Conservation (phyloP, 2,797 vertebrate species). For the Myotis planiceps region DNA sequence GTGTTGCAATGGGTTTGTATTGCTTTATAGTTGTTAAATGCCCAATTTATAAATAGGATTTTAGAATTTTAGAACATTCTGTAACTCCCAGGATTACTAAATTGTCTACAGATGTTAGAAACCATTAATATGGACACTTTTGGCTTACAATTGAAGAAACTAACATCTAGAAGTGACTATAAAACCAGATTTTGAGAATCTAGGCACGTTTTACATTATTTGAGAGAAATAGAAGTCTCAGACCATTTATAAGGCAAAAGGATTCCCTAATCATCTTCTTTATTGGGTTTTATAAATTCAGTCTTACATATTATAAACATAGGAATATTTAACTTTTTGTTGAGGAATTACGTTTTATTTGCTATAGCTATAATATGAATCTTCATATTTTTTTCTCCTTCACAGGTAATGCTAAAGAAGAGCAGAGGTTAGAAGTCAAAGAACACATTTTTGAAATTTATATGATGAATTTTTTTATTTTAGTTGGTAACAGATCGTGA, state of each 20-base stretch:
- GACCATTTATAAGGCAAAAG: not conserved
- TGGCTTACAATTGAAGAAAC: not conserved
- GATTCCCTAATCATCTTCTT: slow-evolving; percentile 5
- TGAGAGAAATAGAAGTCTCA: slow-evolving; percentile 15
- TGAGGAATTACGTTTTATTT: slow-evolving; percentile 30
- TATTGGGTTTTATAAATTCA: slow-evolving; percentile 26
- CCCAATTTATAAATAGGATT: slow-evolving; percentile 31
- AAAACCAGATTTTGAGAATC: slow-evolving; percentile 29
- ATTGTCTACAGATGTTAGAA: not conserved
- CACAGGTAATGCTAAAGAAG: slow-evolving; percentile 89
- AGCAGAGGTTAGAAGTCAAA: slow-evolving; percentile 87
- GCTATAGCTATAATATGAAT: slow-evolving; percentile 61
- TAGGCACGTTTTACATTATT: not conserved
- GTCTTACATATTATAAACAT: not conserved
- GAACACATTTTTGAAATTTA: slow-evolving; percentile 59
- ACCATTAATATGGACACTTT: not conserved
- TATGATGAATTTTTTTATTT: slow-evolving; percentile 36
- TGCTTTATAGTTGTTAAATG: slow-evolving; percentile 27
- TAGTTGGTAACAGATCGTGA: slow-evolving; percentile 15
- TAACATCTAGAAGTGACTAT: not conserved
- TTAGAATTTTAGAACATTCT: not conserved
- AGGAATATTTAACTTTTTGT: slow-evolving; percentile 27
- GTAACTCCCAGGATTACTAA: not conserved
- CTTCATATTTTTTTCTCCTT: slow-evolving; percentile 52
- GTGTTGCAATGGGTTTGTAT: not conserved